Percentiles rank a stretch among this genome's conserved stretches.
Evolutionary conservation across 2,113 vertebrate species (phyloP).

Genomic region (Erythrocercus mccallii): DNA sequence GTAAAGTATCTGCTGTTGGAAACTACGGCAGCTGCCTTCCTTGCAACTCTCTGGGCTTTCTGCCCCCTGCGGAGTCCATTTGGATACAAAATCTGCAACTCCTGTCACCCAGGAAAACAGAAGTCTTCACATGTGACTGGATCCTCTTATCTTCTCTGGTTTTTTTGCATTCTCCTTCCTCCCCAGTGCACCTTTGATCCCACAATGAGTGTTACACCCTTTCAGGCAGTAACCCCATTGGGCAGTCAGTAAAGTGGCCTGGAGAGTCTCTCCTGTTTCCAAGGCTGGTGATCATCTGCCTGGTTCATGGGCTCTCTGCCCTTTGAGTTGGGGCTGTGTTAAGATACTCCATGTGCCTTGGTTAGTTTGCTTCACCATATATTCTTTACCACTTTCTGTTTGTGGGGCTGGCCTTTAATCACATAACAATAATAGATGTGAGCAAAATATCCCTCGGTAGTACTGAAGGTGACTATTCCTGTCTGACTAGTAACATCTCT

Average conservation of each 20-base stretch:
- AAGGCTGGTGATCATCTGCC: background rate
- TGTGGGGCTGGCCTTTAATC: background rate
- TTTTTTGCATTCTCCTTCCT: background rate
- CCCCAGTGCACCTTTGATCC: background rate
- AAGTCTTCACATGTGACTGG: background rate
- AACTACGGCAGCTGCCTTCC: no score
- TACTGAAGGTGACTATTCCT: background rate
- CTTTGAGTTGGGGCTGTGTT: fast-evolving
- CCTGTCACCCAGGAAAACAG: background rate
- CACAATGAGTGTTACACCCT: background rate
- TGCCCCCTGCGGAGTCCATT: no score
- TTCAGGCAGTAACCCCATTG: background rate
- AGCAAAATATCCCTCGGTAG: background rate
- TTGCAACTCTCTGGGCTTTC: no score
- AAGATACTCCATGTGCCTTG: background rate
- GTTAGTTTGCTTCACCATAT: background rate
- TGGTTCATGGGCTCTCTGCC: background rate
- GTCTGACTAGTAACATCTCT: background rate
- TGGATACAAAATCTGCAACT: no score
- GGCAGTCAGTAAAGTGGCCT: background rate
- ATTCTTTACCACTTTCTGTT: background rate
- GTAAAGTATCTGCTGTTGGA: no score
- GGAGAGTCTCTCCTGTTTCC: background rate
- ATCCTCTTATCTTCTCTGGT: background rate
- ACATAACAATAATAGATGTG: background rate